Base-by-base conservation (phyloP, 2,888 invertebrate genomes). In the Andrena camellia region DNA sequence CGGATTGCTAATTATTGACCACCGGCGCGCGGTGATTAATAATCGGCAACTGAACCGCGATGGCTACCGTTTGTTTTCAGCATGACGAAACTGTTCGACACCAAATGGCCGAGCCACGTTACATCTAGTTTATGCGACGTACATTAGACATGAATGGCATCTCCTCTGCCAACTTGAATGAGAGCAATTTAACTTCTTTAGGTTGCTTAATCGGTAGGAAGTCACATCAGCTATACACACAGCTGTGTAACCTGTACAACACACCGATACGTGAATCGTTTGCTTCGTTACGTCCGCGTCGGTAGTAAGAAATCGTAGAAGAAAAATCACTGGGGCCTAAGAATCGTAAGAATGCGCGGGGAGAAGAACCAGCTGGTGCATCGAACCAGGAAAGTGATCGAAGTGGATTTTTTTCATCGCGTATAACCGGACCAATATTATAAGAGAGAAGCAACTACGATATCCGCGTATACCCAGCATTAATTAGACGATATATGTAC, bases 151-250 rank as follows among this genome's bases (percentile, higher is more conserved):
- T 94, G 94, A 94, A 94, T 94, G 94, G 94, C 94, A 94, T 93
- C 94, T 94, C 92, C 93, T 94, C 93, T 91, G 92, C 90, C 90
- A 92, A 92, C 92, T 93, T 94, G 93, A 94, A 94, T 94, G 93
- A 94, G 94, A 94, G 93, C 94, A 94, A 94, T 94, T 94, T 94
- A 94, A 92, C 92, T 94, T 94, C 93, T 94, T 94, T 93, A 94
- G 93, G 93, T 93, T 94, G 93, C 93, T 94, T 94, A 94, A 94
- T 94, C 94, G 93, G 93, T 94, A 94, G 94, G 94, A 94, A 94
- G 94, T 94, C 94, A 93, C 93, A 93, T 94, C 92, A 92, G 81
- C 83, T 87, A 82, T 80, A 88, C 42, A 42, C 42, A 42, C 81
- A 88, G 88, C 84, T 81, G 85, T 84, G 81, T 85, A 86, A 88